Percentiles rank a stretch among this genome's conserved stretches.
phyloP scores from a whole-genome alignment of 2,797 vertebrate species.

The Hafferia zeledoni region DNA sequence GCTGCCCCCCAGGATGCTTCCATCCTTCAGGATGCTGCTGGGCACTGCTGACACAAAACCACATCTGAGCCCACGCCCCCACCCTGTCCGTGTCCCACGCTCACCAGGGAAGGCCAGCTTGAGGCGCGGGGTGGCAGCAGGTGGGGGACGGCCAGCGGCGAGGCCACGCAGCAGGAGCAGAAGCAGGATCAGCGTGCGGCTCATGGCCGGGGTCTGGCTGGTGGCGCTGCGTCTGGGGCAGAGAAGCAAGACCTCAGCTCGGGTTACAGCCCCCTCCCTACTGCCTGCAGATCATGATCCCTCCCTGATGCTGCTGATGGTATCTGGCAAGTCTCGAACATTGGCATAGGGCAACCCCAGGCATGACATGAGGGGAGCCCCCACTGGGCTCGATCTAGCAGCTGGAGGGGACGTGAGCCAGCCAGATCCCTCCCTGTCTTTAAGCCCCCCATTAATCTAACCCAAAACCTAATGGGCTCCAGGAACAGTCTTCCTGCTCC shows the following conservation, averaged over 20 bases:
- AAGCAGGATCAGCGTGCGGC: constrained; percentile 48
- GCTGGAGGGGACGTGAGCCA: neutral
- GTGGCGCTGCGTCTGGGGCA: constrained; percentile 55
- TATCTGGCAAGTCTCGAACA: neutral
- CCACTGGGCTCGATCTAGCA: neutral
- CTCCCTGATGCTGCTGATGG: neutral
- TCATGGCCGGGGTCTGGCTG: constrained; percentile 66
- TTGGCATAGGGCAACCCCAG: accelerated
- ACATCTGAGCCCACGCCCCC: accelerated
- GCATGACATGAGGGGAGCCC: accelerated
- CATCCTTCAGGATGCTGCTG: accelerated
- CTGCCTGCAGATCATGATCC: neutral
- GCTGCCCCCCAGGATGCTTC: neutral
- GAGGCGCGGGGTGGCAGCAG: constrained; percentile 66
- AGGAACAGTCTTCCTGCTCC: neutral
- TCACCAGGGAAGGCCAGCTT: constrained; percentile 77
- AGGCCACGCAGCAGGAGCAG: constrained; percentile 5
- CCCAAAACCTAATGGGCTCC: accelerated
- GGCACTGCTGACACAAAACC: neutral
- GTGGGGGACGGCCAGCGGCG: neutral
- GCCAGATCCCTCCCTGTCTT: neutral
- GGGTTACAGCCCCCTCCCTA: constrained; percentile 27
- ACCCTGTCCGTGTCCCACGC: neutral
- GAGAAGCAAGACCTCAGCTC: constrained; percentile 10
- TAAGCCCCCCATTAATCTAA: neutral